Percentiles rank a stretch among this genome's conserved stretches.
These are phyloP conservation scores for Leptinotarsa lineolata DNA, from an alignment of 1,140 invertebrate species.

Conservation along the genomic window DNA sequence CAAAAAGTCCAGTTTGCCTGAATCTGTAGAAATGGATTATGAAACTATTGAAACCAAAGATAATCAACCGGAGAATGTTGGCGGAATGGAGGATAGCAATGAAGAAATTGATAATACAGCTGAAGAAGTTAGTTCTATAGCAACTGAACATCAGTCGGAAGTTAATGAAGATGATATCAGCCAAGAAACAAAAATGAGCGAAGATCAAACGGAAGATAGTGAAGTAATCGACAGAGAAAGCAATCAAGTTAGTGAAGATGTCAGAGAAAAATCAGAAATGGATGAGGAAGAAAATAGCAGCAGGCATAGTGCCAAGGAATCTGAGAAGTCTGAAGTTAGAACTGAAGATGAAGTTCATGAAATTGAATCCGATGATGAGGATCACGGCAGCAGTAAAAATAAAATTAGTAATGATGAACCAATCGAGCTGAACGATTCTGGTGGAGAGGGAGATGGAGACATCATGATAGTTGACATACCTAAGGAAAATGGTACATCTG, in stretches of 20 bases:
- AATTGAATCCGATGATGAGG: constrained; percentile 51
- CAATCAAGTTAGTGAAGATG: constrained; percentile 6
- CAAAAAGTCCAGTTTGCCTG: constrained; percentile 28
- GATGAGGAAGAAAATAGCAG: constrained; percentile 31
- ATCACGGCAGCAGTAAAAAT: constrained; percentile 46
- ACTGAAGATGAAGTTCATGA: constrained; percentile 35
- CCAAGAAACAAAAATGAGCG: constrained; percentile 38
- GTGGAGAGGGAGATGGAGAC: constrained; percentile 61
- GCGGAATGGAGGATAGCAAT: constrained; percentile 31
- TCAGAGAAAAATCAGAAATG: constrained; percentile 10
- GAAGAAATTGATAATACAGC: constrained; percentile 27
- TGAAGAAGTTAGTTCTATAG: constrained; percentile 29
- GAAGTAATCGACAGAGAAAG: constrained; percentile 27
- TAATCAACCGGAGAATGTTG: constrained; percentile 17
- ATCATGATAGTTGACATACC: constrained; percentile 57
- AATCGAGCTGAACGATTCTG: constrained; percentile 56
- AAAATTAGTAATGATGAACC: constrained; percentile 41
- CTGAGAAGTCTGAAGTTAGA: constrained; percentile 34
- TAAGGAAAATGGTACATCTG: constrained; percentile 48
- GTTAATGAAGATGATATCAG: constrained; percentile 29
- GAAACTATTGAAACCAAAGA: constrained; percentile 31
- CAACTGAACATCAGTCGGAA: constrained; percentile 34
- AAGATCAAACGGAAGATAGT: constrained; percentile 37
- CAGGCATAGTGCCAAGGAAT: constrained; percentile 30
- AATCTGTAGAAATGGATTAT: constrained; percentile 36